Percentiles rank a stretch among this genome's conserved stretches.
phyloP scores from a whole-genome alignment of 2,113 vertebrate species.

The Hemicordylus capensis region DNA sequence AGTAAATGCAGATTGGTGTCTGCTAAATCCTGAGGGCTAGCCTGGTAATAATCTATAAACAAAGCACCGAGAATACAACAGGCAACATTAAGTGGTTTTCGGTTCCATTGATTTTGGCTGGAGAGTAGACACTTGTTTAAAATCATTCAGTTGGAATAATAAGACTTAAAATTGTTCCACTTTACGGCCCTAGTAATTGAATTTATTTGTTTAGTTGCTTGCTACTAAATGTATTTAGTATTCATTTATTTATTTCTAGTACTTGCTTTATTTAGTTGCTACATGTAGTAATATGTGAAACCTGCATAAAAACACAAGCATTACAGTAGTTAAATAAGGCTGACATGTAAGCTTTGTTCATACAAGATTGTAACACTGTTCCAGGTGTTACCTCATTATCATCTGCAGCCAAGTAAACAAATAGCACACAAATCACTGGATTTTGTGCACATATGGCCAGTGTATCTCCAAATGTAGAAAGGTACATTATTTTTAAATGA shows the following conservation, averaged over 20 bases:
- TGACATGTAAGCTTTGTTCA: not conserved
- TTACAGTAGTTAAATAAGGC: conserved; percentile 5
- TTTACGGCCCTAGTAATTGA: not conserved
- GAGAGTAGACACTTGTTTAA: not conserved
- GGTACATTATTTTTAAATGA: conserved; percentile 35
- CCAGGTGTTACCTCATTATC: conserved; percentile 10
- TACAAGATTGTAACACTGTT: conserved; percentile 17
- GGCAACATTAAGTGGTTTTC: not conserved
- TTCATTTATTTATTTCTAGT: too few species aligned
- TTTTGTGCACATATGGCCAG: conserved; percentile 11
- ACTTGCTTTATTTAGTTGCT: not conserved
- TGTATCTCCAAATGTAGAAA: conserved; percentile 8
- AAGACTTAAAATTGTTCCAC: not conserved
- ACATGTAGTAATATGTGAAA: not conserved
- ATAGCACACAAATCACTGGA: conserved; percentile 29
- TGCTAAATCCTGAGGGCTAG: not conserved
- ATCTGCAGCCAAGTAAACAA: not conserved
- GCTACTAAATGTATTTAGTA: too few species aligned
- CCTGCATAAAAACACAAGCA: conserved; percentile 4
- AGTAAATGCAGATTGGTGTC: too few species aligned
- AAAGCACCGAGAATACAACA: too few species aligned
- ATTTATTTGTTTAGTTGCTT: not conserved
- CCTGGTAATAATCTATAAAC: not conserved
- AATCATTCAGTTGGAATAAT: not conserved
- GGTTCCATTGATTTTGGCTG: not conserved